phyloP scores from a whole-genome alignment of 2,113 vertebrate genomes.

The Bufo gargarizans region DNA sequence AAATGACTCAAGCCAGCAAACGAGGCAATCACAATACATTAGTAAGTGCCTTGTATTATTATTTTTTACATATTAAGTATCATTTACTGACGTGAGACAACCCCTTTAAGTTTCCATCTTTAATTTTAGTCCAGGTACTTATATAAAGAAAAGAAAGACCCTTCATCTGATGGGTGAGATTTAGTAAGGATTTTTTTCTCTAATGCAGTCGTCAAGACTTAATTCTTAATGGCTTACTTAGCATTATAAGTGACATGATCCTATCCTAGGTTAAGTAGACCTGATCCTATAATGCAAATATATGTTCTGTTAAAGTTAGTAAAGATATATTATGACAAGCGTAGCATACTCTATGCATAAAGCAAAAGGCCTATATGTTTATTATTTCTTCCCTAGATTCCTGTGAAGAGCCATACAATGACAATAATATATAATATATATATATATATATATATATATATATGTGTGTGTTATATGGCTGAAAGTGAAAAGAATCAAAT shows the following conservation, averaged over 20 bases:
- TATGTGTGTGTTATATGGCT: conserved; percentile 9
- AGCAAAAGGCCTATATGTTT: neutral
- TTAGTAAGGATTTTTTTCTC: neutral
- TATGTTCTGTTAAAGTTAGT: neutral
- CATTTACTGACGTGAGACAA: too few species aligned
- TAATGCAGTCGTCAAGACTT: neutral
- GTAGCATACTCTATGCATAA: neutral
- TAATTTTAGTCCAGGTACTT: too few species aligned
- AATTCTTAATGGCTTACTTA: neutral
- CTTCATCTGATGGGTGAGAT: neutral
- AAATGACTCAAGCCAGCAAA: too few species aligned
- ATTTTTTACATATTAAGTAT: too few species aligned
- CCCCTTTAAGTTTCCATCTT: too few species aligned
- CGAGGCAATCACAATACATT: too few species aligned
- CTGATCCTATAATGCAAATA: neutral
- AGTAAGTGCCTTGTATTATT: too few species aligned
- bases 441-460: too few species aligned
- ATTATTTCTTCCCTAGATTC: neutral
- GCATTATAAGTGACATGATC: conserved; percentile 14
- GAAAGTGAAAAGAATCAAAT: conserved; percentile 20
- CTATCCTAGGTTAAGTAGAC: neutral
- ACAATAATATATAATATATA: neutral
- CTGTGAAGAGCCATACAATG: neutral
- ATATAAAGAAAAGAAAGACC: neutral
- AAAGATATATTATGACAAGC: conserved; percentile 7